Base-by-base conservation (phyloP, 30 jellyfish, hydroid and myxozoan species). In the Aurelia sp. region DNA sequence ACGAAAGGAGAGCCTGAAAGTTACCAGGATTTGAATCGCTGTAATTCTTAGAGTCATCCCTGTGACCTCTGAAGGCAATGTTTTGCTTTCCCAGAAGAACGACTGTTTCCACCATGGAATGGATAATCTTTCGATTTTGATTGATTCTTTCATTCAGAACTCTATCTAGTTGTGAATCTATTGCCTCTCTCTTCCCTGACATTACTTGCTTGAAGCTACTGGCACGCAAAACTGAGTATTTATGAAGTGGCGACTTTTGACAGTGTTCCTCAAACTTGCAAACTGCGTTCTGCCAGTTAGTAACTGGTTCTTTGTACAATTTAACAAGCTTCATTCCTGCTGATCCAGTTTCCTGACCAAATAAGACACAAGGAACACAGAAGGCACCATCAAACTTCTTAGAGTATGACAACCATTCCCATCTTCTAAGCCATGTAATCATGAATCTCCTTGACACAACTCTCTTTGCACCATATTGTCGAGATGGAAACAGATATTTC, bases 1-100 rank as follows among this genome's bases (percentile, higher is more conserved):
- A 90, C 30, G 69, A 22, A 58, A 88, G 58, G 15, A 90, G 84
- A n/a, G 79, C 96, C 74, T 68, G 86, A 66, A 82, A 90, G 61
- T 90, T 90, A 6, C 96, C 95, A 6, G 94, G 94, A 37, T 62
- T 62, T 62, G 27, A 18, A 13, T 11, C 16, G n/a, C 40, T 15
- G 62, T 19, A 37, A 57, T 76, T 11, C 53, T 76, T 74, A 15
- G 40, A 18, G 40, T 74, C 78, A 74, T 51, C 86, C 40, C 41
- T 41, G 40, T 74, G 91, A 27, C 33, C 33, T 27, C 33, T 27
- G 33, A 27, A 27, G 33, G 33, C 33, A 27, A 27, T 27, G 33
- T 71, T 70, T 52, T 67, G 74, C 35, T 81, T 48, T 10, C 92
- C 90, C 13, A 21, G 66, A 22, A 82, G 18, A 13, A 82, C 37